These are phyloP conservation scores for Micrasema minimum DNA, from an alignment of 1,140 invertebrate genomes.

Conservation along the genomic window DNA sequence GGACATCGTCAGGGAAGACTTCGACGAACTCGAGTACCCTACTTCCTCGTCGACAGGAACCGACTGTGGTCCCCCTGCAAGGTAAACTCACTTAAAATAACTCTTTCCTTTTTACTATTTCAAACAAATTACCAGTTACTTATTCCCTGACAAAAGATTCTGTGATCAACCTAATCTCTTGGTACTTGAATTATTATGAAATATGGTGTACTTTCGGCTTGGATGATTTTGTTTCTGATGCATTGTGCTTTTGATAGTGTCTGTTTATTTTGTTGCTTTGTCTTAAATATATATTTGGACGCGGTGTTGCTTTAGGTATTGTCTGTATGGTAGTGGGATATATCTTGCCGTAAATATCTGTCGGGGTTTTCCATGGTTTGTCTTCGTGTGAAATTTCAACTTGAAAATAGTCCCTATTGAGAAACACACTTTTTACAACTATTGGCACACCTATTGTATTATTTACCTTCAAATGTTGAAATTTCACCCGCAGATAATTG, in stretches of 20 bases:
- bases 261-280: constrained; percentile 31
- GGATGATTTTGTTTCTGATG: constrained; percentile 18
- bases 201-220: constrained; percentile 28
- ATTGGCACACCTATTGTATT: no score
- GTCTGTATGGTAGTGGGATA: constrained; percentile 15
- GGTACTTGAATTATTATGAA: no score
- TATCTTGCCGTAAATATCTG: neutral
- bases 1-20: constrained; percentile 74
- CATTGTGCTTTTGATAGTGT: constrained; percentile 28
- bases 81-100: no score
- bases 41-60: constrained; percentile 59
- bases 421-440: no score
- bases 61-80: constrained; percentile 75
- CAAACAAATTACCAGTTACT: no score
- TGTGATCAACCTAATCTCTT: no score
- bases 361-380: constrained; percentile 8
- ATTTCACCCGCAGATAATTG: no score
- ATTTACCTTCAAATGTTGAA: no score
- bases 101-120: no score
- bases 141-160: no score
- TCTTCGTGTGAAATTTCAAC: constrained; percentile 10
- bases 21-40: constrained; percentile 70
- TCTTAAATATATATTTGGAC: constrained; percentile 8
- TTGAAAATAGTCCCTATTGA: no score
- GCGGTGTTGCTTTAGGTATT: constrained; percentile 35